Base-by-base conservation (phyloP, 2,113 vertebrate genomes). In the Burhinus oedicnemus region DNA sequence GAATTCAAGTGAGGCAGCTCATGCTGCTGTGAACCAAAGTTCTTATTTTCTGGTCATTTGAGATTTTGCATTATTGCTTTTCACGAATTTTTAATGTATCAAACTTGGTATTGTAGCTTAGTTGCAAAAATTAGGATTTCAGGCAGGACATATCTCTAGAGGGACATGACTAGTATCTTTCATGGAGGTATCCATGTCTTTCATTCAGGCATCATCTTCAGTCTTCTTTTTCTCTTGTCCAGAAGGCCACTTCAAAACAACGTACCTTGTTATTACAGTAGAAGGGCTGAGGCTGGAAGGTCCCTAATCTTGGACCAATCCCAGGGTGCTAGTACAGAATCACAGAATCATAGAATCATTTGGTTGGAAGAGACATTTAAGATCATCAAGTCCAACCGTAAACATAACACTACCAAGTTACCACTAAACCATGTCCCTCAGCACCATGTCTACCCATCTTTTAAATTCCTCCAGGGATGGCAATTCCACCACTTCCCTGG, bases 241-340 rank as follows among this genome's bases (percentile, higher is more conserved):
- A n/a, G 4, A 65, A 26, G 15, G 6, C 6, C 29, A 9, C 15
- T 29, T 38, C 40, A 51, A 23, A 55, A 16, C n/a, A 20, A 23
- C 0, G 0, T 11, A 11, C 9, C 2, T 34, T 69, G 4, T 26
- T 47, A n/a, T 44, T 44, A 4, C 15, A 84, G 34, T 18, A 49
- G 45, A 80, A 65, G 14, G 22, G 15, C 19, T 36, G 44, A 69
- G 26, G 4, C 15, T 74, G 11, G 21, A 38, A n/a, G 52, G 15
- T 72, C 15, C 3, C 6, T 25, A 18, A 15, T 8, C 17, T 55
- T 61, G 44, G 71, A 19, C 16, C 0, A 1, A 29, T 25, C 5
- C 26, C 11, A 58, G 25, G 15, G 7, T 54, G 19, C 15, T 26
- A 17, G n/a, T 17, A 52, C 15, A 61, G 55, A 57, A 57, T 17